Evolutionary conservation across 2,113 vertebrate species (phyloP).

Genomic region (Cheilinus undulatus): DNA sequence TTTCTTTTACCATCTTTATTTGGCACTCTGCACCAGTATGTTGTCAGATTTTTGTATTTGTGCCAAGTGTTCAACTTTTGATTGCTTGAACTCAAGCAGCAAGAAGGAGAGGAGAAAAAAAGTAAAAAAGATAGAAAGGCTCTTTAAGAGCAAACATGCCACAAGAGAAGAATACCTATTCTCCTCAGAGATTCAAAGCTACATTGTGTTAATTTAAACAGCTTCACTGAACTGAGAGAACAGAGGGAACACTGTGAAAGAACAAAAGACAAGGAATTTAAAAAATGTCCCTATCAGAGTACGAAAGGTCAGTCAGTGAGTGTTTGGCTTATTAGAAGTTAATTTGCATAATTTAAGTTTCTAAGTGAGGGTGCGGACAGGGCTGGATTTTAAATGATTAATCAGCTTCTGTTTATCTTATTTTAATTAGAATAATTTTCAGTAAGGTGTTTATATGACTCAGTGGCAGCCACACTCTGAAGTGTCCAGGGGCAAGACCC

Average conservation of each 20-base stretch:
- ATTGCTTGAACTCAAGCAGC: not conserved
- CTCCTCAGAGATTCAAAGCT: not conserved
- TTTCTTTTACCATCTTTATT: too few relatives aligned
- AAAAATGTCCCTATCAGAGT: not conserved
- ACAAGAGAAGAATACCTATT: conserved; percentile 2
- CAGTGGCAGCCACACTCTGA: too few relatives aligned
- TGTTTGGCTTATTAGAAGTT: too few relatives aligned
- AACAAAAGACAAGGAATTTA: not conserved
- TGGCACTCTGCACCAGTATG: not conserved
- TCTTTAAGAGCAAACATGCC: not conserved
- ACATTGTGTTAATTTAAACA: conserved; percentile 8
- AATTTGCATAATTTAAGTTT: not conserved
- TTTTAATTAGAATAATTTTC: not conserved
- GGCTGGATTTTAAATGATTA: too few relatives aligned
- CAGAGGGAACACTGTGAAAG: not conserved
- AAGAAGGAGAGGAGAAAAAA: not conserved
- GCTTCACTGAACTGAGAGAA: not conserved
- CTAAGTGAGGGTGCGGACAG: not conserved
- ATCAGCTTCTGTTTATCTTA: not conserved
- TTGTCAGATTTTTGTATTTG: not conserved
- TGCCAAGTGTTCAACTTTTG: not conserved
- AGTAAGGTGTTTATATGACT: too few relatives aligned
- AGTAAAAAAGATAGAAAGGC: not conserved
- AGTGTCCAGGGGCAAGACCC: too few relatives aligned
- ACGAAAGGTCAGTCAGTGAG: not conserved